These are phyloP conservation scores for Ceryle rudis DNA, from an alignment of 2,797 vertebrate species.

Conservation along the genomic window DNA sequence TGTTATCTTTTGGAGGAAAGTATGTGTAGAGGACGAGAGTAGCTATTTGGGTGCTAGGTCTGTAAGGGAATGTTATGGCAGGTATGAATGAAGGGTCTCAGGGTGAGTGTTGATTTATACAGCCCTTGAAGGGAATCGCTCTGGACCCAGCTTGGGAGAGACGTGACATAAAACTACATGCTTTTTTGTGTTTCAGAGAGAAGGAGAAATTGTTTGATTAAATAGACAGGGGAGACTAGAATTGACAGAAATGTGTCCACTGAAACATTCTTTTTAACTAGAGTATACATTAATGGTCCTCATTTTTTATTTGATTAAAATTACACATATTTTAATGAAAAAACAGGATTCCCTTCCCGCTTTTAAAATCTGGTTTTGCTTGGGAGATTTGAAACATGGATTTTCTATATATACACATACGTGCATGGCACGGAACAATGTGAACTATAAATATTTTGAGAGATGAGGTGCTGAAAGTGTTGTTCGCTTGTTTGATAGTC, in stretches of 20 bases:
- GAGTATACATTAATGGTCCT: not conserved
- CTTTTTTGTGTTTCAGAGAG: not conserved
- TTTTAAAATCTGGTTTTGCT: not conserved
- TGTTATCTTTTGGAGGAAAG: not conserved
- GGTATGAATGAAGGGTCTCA: not conserved
- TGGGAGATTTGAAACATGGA: not conserved
- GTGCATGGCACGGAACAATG: not conserved
- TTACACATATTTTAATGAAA: not conserved
- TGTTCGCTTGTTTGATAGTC: not conserved
- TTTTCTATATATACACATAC: not conserved
- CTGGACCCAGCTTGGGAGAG: not conserved
- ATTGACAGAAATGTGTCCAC: not conserved
- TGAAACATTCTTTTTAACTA: not conserved
- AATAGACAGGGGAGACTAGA: not conserved
- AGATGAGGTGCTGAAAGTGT: not conserved
- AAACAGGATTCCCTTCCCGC: fast-evolving
- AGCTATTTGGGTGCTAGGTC: not conserved
- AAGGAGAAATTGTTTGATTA: not conserved
- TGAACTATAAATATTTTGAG: not conserved
- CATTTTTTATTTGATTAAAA: not conserved
- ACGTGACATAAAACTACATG: not conserved
- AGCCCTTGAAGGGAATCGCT: not conserved
- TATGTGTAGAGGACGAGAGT: not conserved
- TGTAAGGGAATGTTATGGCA: not conserved
- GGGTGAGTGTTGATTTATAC: not conserved